These are phyloP conservation scores for Hexactinellida sp. DNA, from an alignment of 37 sponge, comb jelly and placozoan species.

Conservation along the genomic window DNA sequence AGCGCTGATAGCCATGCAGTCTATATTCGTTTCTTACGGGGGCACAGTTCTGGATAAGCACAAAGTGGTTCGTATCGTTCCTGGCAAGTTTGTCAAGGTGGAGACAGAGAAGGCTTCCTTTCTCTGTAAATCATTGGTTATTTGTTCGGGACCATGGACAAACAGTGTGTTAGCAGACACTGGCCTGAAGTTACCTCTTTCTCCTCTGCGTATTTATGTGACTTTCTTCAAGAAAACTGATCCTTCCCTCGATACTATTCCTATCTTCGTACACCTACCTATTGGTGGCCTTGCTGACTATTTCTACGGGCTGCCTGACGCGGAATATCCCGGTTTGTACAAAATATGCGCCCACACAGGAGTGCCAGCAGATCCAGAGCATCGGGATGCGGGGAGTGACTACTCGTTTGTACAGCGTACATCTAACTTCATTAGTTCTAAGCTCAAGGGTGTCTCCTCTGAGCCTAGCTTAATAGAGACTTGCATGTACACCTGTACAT, in stretches of 20 bases:
- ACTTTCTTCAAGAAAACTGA: neutral
- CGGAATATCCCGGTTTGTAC: slow-evolving; percentile 67
- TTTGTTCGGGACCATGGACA: slow-evolving; percentile 67
- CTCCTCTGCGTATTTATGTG: neutral
- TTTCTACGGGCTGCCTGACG: slow-evolving; percentile 42
- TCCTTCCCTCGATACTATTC: slow-evolving; percentile 17
- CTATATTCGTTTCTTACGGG: slow-evolving; percentile 40
- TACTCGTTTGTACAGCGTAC: neutral
- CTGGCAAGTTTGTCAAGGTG: slow-evolving; percentile 33
- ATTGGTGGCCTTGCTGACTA: neutral
- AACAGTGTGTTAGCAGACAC: slow-evolving; percentile 23
- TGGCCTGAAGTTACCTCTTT: slow-evolving; percentile 40
- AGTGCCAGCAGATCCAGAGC: slow-evolving; percentile 22
- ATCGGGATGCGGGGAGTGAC: slow-evolving; percentile 20
- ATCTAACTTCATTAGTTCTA: neutral
- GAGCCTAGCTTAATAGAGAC: slow-evolving; percentile 20
- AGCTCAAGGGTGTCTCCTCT: neutral
- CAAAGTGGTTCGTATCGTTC: slow-evolving; percentile 39
- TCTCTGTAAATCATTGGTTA: slow-evolving; percentile 34
- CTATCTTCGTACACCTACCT: slow-evolving; percentile 26
- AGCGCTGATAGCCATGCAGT: slow-evolving; percentile 43
- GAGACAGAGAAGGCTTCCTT: slow-evolving; percentile 31
- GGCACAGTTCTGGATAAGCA: slow-evolving; percentile 42
- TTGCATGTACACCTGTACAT: slow-evolving; percentile 23
- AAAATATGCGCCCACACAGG: slow-evolving; percentile 36